Base-by-base conservation (phyloP, 2,797 vertebrate species). In the Apogon hyalosoma region DNA sequence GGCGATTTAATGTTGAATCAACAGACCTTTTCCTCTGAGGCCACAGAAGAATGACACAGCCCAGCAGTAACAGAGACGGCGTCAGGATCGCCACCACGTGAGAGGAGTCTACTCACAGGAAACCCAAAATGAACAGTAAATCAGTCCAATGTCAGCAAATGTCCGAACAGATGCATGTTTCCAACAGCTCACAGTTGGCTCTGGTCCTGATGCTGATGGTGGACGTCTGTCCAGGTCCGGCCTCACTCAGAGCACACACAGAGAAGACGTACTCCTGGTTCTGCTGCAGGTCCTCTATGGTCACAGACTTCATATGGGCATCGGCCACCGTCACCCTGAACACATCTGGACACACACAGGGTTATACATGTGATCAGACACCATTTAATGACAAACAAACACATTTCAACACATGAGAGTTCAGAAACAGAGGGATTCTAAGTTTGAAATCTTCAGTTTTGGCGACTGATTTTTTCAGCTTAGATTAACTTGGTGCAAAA, bases 161-260 rank as follows among this genome's bases (percentile, higher is more conserved):
- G 6, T 28, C 3, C 24, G 24, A 28, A 28, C 24, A 3, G 24
- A 3, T 28, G 24, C 6, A 28, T 3, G 24, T 28, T 28, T 28
- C 24, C 24, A 6, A 28, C 24, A 13, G 53, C 91, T 89, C 77
- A 92, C 90, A 56, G 79, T 83, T 73, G 16, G 11, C 11, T 67
- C 2, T 75, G 65, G 89, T 88, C 14, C 45, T 77, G 75, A 87
- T 7, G 15, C 51, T 88, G 71, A 73, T 62, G 1, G 14, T 38
- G 6, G 7, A n/a, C 4, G 65, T 10, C 1, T 61, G 79, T 15
- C 92, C 92, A 7, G 90, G 84, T 7, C 95, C 95, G 3, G 41
- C 91, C 0, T 74, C 79, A 7, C 94, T 95, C 38, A 92, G 89
- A 0, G 94, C 91, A 5, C 90, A 89, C 75, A 96, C 86, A 0